Evolutionary conservation across 92 coral and sea anemone species (phyloP).

Genomic region (Zoanthus gigantus): DNA sequence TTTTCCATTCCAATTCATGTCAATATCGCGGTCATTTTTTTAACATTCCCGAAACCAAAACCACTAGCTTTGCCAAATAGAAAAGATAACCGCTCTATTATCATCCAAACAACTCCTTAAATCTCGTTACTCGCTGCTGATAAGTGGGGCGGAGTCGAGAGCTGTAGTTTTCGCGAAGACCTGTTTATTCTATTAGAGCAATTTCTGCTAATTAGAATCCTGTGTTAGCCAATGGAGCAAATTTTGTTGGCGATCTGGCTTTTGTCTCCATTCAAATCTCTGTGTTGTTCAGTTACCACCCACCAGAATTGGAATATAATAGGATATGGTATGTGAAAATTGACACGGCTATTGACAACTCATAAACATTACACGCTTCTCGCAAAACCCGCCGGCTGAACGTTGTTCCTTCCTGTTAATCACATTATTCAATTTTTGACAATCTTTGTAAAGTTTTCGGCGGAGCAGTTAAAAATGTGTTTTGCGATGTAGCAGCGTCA

Average conservation of each 20-base stretch:
- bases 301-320: conserved; percentile 68
- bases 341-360: conserved; percentile 59
- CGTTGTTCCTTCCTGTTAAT: conserved; percentile 2
- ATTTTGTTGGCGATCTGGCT: conserved; percentile 76
- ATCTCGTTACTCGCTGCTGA: conserved; percentile 69
- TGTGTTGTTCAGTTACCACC: conserved; percentile 74
- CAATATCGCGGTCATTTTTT: conserved; percentile 76
- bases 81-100: conserved; percentile 49
- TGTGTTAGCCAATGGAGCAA: conserved; percentile 73
- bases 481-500: neutral
- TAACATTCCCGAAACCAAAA: conserved; percentile 62
- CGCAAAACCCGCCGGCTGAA: conserved; percentile 39
- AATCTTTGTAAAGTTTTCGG: neutral
- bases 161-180: conserved; percentile 73
- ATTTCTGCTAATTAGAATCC: conserved; percentile 87
- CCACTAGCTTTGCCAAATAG: conserved; percentile 50
- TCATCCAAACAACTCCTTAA: conserved; percentile 48
- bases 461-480: neutral
- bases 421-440: conserved; percentile 15
- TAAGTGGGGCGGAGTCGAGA: conserved; percentile 89
- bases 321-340: conserved; percentile 56
- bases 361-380: conserved; percentile 44
- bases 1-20: conserved; percentile 88
- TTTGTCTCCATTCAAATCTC: conserved; percentile 78
- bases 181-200: conserved; percentile 78